Base-by-base conservation (phyloP, 1,140 invertebrate genomes). In the Apis cerana region DNA sequence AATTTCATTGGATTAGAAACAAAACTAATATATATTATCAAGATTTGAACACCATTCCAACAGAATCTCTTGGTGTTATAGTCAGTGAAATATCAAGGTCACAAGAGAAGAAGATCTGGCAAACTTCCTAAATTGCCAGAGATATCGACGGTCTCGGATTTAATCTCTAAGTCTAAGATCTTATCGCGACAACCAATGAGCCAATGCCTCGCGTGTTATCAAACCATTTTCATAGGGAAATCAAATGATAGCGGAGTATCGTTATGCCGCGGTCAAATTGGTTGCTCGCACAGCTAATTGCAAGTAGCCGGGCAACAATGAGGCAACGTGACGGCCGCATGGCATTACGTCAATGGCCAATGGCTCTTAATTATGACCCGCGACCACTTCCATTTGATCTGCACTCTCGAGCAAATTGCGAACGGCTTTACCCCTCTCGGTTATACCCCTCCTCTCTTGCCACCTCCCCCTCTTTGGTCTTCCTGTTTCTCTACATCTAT, bases 271-370 rank as follows among this genome's bases (percentile, higher is more conserved):
- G 64, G 64, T 62, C 43, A 76, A 82, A 82, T 82, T 82, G 80
- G 74, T 74, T 52, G 80, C 68, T 76, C 80, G 74, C 64, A 75
- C 80, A 21, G 80, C 72, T 82, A 82, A 82, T 82, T 82, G 80
- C 80, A 54, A 82, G 72, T 76, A 75, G 72, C 62, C 56, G 12
- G 12, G 80, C 72, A 76, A 82, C 80, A 82, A 82, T 76, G 64
- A 76, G 80, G 72, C 74, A 76, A 82, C 80, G 74, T 76, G 80
- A 76, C 80, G 72, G 54, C 62, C 59, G 21, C 21, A 23, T 50
- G 62, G 62, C 74, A 59, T 82, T 76, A 68, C 80, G 80, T 76
- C 80, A 82, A 82, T 82, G 72, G 62, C 64, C 67, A 43, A 68
- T 68, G 65, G 52, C 74, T 82, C 64, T 82, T 82, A 82, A 82